Conservation (phyloP, 2,888 invertebrate genomes). For the Choreutis nemorana region DNA sequence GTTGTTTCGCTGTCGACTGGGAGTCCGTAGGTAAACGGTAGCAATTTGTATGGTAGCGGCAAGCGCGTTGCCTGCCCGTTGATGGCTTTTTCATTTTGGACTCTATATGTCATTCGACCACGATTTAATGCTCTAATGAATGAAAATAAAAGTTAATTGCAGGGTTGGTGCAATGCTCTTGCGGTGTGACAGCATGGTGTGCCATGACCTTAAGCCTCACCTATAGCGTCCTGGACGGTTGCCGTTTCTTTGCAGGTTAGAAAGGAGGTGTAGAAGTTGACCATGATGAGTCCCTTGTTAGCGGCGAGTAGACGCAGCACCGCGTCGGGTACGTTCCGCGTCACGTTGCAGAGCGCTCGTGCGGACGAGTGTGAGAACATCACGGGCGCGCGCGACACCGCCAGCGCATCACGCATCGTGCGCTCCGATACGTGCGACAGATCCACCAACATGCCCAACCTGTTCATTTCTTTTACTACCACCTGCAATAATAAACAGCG, state of each 20-base stretch:
- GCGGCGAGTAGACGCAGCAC: constrained; percentile 75
- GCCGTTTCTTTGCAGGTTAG: constrained; percentile 78
- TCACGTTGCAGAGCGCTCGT: constrained; percentile 80
- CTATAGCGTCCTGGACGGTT: constrained; percentile 81
- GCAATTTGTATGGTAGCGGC: too few relatives aligned
- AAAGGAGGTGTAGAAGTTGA: constrained; percentile 84
- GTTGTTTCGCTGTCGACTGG: too few relatives aligned
- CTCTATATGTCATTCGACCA: too few relatives aligned
- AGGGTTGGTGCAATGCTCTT: too few relatives aligned
- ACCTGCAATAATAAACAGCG: constrained; percentile 46
- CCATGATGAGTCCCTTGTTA: constrained; percentile 87
- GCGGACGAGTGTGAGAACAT: constrained; percentile 89
- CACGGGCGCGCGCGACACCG: constrained; percentile 81
- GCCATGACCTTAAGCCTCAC: too few relatives aligned
- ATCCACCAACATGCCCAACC: constrained; percentile 88
- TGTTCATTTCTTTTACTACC: constrained; percentile 87
- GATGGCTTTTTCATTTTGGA: too few relatives aligned
- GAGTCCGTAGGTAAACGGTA: too few relatives aligned
- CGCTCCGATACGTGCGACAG: constrained; percentile 81
- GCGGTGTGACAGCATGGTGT: too few relatives aligned
- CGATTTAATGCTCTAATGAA: too few relatives aligned
- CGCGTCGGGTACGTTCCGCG: constrained; percentile 82
- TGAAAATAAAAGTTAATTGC: too few relatives aligned
- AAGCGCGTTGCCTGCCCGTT: too few relatives aligned
- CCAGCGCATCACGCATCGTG: constrained; percentile 83